phyloP scores from a whole-genome alignment of 1,140 invertebrate species.

The Bicyclus anynana region DNA sequence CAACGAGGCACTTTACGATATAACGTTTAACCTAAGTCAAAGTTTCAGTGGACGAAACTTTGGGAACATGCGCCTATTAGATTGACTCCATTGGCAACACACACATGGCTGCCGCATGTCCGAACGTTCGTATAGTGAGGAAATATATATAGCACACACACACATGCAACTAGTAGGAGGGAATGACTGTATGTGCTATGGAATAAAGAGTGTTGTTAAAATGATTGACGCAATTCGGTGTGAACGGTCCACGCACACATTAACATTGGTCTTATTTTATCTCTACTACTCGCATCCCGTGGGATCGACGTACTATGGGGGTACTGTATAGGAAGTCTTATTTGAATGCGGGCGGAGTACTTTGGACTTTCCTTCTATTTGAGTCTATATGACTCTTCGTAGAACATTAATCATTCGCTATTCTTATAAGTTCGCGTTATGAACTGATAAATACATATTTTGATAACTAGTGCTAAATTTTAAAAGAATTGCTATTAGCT shows the following conservation, averaged over 20 bases:
- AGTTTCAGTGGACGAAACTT: constrained; percentile 29
- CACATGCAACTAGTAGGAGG: constrained; percentile 36
- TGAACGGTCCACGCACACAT: constrained; percentile 57
- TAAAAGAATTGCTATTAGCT: too few species aligned
- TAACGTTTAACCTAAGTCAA: background rate
- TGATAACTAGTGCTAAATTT: too few species aligned
- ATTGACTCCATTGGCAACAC: constrained; percentile 70
- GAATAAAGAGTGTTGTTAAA: constrained; percentile 58
- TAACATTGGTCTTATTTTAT: constrained; percentile 57
- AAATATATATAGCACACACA: constrained; percentile 68
- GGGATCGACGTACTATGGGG: constrained; percentile 62
- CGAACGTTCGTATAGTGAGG: constrained; percentile 45
- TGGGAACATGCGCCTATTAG: constrained; percentile 53
- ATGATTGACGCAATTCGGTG: constrained; percentile 65
- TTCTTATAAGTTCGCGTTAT: background rate
- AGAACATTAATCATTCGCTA: constrained; percentile 26
- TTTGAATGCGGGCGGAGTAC: constrained; percentile 56
- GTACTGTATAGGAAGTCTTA: constrained; percentile 50
- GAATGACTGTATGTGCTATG: constrained; percentile 55
- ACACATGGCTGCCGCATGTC: constrained; percentile 63
- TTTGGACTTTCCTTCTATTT: constrained; percentile 51
- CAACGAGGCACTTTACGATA: too few species aligned
- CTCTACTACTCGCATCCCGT: constrained; percentile 67
- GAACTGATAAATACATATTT: too few species aligned
- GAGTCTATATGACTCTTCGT: constrained; percentile 28